phyloP scores from a whole-genome alignment of 2,797 vertebrate species.

The Enteromius thamalakanensis region DNA sequence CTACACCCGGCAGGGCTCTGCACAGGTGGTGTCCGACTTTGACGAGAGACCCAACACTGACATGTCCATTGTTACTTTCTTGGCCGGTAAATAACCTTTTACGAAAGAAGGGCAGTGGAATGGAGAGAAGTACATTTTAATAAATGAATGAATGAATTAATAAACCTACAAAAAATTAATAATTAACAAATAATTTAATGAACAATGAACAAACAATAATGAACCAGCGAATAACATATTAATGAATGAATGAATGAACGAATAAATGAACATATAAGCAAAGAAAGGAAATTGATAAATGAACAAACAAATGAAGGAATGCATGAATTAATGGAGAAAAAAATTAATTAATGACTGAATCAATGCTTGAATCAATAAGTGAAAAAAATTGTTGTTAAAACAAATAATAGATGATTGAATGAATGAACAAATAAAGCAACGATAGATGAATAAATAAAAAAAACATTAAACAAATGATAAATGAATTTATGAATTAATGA shows the following conservation, averaged over 20 bases:
- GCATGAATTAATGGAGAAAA: background rate
- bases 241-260: background rate
- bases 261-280: background rate
- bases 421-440: background rate
- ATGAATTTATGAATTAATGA: too few relatives aligned
- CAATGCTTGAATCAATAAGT: too few relatives aligned
- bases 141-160: background rate
- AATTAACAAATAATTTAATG: background rate
- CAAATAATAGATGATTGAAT: background rate
- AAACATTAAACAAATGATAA: too few relatives aligned
- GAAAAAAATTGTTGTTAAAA: too few relatives aligned
- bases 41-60: conserved; percentile 93
- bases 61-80: conserved; percentile 83
- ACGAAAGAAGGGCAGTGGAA: background rate
- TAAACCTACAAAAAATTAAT: too few relatives aligned
- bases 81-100: conserved; percentile 79
- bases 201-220: background rate
- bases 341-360: too few relatives aligned
- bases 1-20: conserved; percentile 90
- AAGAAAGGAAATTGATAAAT: background rate
- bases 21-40: conserved; percentile 90
- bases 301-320: background rate
- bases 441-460: background rate
- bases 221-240: background rate
- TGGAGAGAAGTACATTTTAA: background rate